Evolutionary conservation across 2,888 invertebrate genomes (phyloP), one percentile per base, ranked within the genome.

Genomic region (Nesidiocoris tenuis): DNA sequence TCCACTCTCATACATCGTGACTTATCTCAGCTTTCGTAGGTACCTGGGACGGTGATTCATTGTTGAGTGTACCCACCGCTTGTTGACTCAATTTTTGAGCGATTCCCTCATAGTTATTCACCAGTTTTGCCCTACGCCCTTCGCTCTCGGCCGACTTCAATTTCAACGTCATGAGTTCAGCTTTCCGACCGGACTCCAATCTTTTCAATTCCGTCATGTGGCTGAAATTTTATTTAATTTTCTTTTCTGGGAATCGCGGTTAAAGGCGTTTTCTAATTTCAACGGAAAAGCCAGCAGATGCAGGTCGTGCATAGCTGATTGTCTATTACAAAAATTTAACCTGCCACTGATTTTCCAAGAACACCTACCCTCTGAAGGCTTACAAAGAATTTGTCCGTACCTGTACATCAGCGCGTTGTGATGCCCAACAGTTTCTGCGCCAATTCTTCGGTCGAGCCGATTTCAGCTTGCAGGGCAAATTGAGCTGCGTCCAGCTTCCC

Each of bases 71-170:
- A 80, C 86, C 87, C 54, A 93, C 83, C 1, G 92, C 91, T 82
- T 93, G 91, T 55, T 89, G 86, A 92, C 92, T 93, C 77, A 94
- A 84, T 82, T 92, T 90, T 76, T 91, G 87, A 0, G 91, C 92
- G 61, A 93, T 86, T 81, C 90, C 88, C 75, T 86, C 86, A 65
- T 82, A 84, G 83, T 92, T 90, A 3, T 91, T 84, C 25, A 88
- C 85, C 1, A 88, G 85, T n/a, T 89, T 87, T 81, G 88, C 89
- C 81, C 91, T 90, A 7, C 87, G 86, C 2, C 89, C 86, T 66
- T 80, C 79, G 64, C 78, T 76, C 82, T 93, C 91, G 0, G 89
- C 88, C 23, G 92, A 82, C 81, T 91, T 91, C 74, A 92, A 84
- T 59, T 91, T 86, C 82, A 88, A 90, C n/a, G 92, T 82, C 78